Conservation (phyloP, 2,113 vertebrate genomes). For the Seriola rivoliana region DNA sequence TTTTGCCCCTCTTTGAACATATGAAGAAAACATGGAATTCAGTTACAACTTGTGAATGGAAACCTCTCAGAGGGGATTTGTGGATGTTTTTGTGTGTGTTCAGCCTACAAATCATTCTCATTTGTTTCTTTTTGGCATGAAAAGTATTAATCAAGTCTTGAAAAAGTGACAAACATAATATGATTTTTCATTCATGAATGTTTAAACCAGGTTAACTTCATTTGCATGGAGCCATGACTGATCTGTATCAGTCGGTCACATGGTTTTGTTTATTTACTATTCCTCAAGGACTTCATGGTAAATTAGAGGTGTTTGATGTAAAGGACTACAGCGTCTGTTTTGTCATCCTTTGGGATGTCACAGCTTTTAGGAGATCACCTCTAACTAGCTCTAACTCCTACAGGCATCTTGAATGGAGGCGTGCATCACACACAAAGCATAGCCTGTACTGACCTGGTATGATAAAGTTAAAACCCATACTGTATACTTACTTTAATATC, state of each 20-base stretch:
- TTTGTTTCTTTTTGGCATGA: constrained; percentile 50
- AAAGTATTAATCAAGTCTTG: constrained; percentile 45
- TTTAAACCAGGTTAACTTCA: constrained; percentile 10
- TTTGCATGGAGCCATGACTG: constrained; percentile 57
- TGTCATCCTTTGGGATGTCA: constrained; percentile 55
- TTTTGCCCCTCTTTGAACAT: constrained; percentile 81
- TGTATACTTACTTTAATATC: neutral
- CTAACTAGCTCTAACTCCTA: constrained; percentile 9
- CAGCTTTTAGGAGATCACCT: constrained; percentile 44
- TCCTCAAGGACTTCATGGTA: constrained; percentile 62
- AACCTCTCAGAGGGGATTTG: constrained; percentile 64
- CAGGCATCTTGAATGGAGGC: constrained; percentile 29
- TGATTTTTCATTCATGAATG: constrained; percentile 35
- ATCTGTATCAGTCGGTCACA: constrained; percentile 43
- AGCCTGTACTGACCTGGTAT: neutral
- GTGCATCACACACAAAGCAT: neutral
- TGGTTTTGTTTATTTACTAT: constrained; percentile 51
- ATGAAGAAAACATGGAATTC: constrained; percentile 79
- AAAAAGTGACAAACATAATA: constrained; percentile 22
- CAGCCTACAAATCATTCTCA: constrained; percentile 46
- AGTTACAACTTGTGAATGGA: constrained; percentile 75
- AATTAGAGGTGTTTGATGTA: constrained; percentile 69
- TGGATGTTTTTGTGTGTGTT: constrained; percentile 51
- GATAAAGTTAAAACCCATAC: neutral
- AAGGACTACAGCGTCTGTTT: constrained; percentile 56